These are phyloP conservation scores for Palythoa heliodiscus DNA, from an alignment of 92 coral and sea anemone species.

Conservation along the genomic window DNA sequence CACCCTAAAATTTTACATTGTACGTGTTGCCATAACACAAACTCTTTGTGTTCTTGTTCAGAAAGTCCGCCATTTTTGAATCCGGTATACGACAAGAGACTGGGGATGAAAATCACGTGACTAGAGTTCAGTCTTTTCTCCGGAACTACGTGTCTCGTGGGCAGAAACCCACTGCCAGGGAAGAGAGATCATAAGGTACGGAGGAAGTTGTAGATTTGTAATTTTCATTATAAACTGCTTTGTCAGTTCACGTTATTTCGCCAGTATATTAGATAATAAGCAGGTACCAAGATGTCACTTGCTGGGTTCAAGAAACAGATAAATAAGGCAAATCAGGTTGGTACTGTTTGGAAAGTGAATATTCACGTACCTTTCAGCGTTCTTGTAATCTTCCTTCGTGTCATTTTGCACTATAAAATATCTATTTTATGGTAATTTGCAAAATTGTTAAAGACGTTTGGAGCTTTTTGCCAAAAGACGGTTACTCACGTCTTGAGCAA, in stretches of 20 bases:
- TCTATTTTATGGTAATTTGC: constrained; percentile 1
- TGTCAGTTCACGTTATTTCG: not conserved
- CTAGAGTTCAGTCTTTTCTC: constrained; percentile 27
- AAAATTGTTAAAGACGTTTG: not conserved
- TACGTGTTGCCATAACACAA: not conserved
- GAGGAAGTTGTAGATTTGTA: not conserved
- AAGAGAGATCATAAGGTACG: not conserved
- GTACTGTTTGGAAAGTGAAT: not conserved
- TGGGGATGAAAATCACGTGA: constrained; percentile 36
- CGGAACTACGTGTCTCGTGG: constrained; percentile 39
- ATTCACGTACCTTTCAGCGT: not conserved
- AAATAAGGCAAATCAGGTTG: constrained; percentile 98
- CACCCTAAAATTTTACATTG: not conserved
- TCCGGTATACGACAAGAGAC: not conserved
- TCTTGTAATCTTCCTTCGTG: not conserved
- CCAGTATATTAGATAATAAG: not conserved
- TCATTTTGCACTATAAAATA: constrained; percentile 4
- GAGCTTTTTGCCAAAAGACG: not conserved
- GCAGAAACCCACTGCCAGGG: not conserved
- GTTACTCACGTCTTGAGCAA: not conserved
- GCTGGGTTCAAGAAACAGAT: constrained; percentile 99
- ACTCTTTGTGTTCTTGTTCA: not conserved
- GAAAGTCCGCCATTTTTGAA: constrained; percentile 44
- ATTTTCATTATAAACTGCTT: not conserved
- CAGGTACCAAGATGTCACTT: constrained; percentile 74